Conservation (phyloP, 2,113 vertebrate species). For the Ceuthmochares aereus region DNA sequence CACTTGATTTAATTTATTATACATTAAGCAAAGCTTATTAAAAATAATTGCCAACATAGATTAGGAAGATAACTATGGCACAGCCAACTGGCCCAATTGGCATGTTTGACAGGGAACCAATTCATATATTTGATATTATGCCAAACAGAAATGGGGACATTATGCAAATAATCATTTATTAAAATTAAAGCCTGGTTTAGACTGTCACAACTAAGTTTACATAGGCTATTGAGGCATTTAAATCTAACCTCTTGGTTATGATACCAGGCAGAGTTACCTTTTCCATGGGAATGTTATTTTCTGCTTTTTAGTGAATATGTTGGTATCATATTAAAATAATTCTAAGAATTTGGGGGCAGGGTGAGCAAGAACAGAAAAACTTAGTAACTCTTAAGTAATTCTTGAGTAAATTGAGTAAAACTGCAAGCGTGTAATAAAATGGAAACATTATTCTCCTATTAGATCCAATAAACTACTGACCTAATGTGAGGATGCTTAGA, state of each 20-base stretch:
- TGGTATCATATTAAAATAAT: constrained; percentile 19
- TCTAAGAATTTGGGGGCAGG: neutral
- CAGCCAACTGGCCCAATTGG: neutral
- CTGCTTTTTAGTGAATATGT: neutral
- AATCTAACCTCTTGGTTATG: neutral
- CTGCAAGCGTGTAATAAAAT: neutral
- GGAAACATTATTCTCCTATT: neutral
- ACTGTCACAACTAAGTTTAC: neutral
- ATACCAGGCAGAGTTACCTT: constrained; percentile 3
- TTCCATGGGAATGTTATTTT: neutral
- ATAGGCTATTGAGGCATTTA: neutral
- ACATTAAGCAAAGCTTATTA: neutral
- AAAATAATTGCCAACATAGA: neutral
- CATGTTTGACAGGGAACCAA: constrained; percentile 30
- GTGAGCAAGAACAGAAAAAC: neutral
- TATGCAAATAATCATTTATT: constrained; percentile 15
- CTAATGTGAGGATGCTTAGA: neutral
- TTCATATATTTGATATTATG: neutral
- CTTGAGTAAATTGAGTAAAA: constrained; percentile 18
- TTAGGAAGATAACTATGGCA: constrained; percentile 9
- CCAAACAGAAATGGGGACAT: neutral
- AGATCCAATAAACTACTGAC: neutral
- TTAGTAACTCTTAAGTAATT: neutral
- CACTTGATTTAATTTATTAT: neutral
- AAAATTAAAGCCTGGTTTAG: constrained; percentile 9